phyloP scores from a whole-genome alignment of 2,113 vertebrate genomes.

The Nannospalax galili region DNA sequence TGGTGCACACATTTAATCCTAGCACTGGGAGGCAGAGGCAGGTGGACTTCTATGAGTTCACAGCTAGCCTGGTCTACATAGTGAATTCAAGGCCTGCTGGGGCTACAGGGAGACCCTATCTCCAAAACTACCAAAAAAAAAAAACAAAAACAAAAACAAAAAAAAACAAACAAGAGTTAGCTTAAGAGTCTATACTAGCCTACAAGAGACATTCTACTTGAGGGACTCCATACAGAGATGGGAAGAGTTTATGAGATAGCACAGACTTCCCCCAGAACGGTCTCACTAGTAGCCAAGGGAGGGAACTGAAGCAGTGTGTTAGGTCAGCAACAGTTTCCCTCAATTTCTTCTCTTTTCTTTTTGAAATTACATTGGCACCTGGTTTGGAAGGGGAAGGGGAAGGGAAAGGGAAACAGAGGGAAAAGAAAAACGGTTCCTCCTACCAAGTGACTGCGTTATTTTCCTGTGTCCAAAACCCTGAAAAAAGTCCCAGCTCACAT shows the following conservation, averaged over 20 bases:
- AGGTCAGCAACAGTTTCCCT: conserved; percentile 69
- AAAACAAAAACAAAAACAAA: no score
- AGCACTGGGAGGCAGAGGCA: no score
- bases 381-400: background rate
- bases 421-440: background rate
- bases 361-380: conserved; percentile 65
- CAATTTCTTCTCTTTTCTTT: conserved; percentile 65
- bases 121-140: no score
- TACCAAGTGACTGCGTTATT: conserved; percentile 20
- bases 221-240: background rate
- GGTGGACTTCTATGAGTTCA: no score
- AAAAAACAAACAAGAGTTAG: no score
- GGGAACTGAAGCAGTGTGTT: background rate
- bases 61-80: no score
- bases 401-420: background rate
- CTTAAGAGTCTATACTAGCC: background rate
- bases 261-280: background rate
- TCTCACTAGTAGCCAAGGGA: background rate
- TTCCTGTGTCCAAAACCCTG: conserved; percentile 55
- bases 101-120: no score
- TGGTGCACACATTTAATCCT: no score
- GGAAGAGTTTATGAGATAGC: conserved; percentile 39
- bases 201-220: background rate
- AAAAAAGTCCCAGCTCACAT: conserved; percentile 32
- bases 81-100: no score